phyloP scores from a whole-genome alignment of 2,888 invertebrate species.

The Nomada flava region DNA sequence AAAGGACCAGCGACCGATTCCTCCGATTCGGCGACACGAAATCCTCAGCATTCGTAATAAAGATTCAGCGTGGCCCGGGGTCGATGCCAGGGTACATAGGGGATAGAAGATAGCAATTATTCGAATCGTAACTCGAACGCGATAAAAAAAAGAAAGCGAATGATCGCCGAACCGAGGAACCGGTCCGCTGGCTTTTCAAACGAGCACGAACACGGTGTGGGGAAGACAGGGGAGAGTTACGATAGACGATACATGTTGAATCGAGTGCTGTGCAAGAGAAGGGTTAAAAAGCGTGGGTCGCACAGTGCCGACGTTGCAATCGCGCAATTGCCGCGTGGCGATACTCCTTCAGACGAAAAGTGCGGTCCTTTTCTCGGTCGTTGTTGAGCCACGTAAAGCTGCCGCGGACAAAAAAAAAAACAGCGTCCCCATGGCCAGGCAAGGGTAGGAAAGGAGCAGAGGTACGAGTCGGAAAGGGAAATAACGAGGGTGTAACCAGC shows the following conservation, averaged over 20 bases:
- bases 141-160: too few species aligned
- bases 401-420: constrained; percentile 34
- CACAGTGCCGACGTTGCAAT: constrained; percentile 59
- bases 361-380: constrained; percentile 83
- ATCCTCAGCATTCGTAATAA: too few species aligned
- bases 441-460: neutral
- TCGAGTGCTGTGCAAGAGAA: constrained; percentile 1
- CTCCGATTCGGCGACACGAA: neutral
- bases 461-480: neutral
- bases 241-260: neutral
- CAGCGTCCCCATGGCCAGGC: constrained; percentile 34
- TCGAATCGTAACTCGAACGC: neutral
- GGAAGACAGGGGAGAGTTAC: too few species aligned
- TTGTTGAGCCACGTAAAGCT: constrained; percentile 78
- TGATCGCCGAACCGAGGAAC: constrained; percentile 1
- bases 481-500: too few species aligned
- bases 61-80: too few species aligned
- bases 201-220: too few species aligned
- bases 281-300: constrained; percentile 37
- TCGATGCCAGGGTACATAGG: too few species aligned
- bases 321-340: constrained; percentile 70
- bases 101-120: too few species aligned
- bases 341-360: constrained; percentile 81
- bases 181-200: neutral
- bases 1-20: neutral